phyloP scores from a whole-genome alignment of 2,797 vertebrate genomes.

The Lutra lutra region DNA sequence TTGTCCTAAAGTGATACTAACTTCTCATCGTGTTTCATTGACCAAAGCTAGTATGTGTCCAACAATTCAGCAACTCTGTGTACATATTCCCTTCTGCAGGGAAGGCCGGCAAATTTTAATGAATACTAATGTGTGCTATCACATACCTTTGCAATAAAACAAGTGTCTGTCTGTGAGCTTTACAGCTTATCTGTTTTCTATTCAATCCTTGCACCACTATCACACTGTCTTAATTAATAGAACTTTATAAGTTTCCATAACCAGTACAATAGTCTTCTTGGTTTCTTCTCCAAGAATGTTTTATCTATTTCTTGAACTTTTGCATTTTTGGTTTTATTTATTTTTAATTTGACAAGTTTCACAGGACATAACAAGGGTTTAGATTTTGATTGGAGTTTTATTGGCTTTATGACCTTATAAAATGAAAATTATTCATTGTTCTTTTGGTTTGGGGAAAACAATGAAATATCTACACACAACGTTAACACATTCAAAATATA shows the following conservation, averaged over 20 bases:
- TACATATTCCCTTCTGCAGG: background rate
- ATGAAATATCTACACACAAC: background rate
- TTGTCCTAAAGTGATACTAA: background rate
- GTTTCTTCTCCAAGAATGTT: background rate
- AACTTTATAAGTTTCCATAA: background rate
- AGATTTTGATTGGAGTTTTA: constrained; percentile 13
- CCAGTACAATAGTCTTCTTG: background rate
- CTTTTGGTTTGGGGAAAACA: background rate
- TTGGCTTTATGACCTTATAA: background rate
- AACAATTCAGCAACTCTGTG: background rate
- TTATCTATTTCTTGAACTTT: background rate
- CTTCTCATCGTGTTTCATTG: background rate
- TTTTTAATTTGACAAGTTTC: background rate
- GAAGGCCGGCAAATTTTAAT: background rate
- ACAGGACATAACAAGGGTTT: background rate
- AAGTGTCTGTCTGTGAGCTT: background rate
- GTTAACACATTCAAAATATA: background rate
- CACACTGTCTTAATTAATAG: background rate
- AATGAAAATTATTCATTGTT: background rate
- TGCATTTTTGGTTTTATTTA: background rate
- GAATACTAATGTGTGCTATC: background rate
- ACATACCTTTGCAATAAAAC: background rate
- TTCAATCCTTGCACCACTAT: background rate
- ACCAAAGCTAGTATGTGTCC: background rate
- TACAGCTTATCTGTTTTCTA: background rate